Conservation (phyloP, 1,140 invertebrate genomes). For the Spodoptera litura region DNA sequence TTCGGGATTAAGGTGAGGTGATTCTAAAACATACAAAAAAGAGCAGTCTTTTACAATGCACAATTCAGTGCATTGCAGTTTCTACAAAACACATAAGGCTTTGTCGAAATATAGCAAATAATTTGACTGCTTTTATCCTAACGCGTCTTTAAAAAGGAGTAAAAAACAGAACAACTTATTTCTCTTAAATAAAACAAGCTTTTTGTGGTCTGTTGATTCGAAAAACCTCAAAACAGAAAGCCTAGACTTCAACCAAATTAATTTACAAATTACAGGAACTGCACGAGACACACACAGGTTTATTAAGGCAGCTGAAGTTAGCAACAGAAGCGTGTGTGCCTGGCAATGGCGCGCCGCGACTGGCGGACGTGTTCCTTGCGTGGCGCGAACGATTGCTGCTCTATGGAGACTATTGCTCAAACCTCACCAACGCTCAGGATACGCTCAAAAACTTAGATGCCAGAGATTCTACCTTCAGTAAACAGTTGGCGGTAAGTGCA, state of each 20-base stretch:
- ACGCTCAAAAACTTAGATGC: slow-evolving; percentile 75
- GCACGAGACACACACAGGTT: slow-evolving; percentile 93
- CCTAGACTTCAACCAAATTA: neutral
- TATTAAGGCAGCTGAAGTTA: slow-evolving; percentile 92
- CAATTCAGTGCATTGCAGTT: too few relatives aligned
- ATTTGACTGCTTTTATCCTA: too few relatives aligned
- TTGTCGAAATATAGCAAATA: too few relatives aligned
- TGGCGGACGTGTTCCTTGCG: slow-evolving; percentile 94
- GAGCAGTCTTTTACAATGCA: too few relatives aligned
- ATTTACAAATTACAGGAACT: slow-evolving; percentile 88
- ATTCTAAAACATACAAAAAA: too few relatives aligned
- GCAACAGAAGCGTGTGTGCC: slow-evolving; percentile 87
- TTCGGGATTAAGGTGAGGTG: slow-evolving; percentile 93
- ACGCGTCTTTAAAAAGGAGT: too few relatives aligned
- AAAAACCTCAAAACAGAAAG: neutral
- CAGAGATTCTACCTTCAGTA: slow-evolving; percentile 72
- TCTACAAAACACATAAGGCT: too few relatives aligned
- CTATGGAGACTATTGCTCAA: slow-evolving; percentile 98
- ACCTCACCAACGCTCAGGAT: slow-evolving; percentile 89
- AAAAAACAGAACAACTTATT: too few relatives aligned
- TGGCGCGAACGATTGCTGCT: slow-evolving; percentile 96
- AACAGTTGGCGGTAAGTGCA: slow-evolving; percentile 69
- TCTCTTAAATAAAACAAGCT: too few relatives aligned
- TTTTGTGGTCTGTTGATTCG: too few relatives aligned
- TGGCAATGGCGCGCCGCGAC: slow-evolving; percentile 74